Conservation (phyloP, 2,113 vertebrate genomes). For the Vireo altiloquus region DNA sequence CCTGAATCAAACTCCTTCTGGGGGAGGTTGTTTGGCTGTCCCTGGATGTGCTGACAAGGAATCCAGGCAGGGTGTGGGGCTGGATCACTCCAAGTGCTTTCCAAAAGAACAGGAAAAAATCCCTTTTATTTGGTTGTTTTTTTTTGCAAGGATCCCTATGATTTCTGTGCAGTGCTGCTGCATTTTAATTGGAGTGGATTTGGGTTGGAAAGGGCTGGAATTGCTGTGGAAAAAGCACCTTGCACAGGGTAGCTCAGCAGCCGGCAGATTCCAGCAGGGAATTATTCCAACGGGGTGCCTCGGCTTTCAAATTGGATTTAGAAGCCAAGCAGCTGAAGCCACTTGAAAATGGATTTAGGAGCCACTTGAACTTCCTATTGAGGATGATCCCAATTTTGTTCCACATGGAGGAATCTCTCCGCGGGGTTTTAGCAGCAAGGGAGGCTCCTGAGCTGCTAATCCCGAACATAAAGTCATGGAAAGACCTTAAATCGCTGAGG, state of each 20-base stretch:
- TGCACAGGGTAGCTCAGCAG: not conserved
- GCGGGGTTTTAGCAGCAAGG: not conserved
- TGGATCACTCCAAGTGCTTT: not conserved
- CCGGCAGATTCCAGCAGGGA: not conserved
- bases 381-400: constrained; percentile 31
- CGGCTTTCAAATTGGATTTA: constrained; percentile 43
- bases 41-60: not conserved
- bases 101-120: not conserved
- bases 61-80: not conserved
- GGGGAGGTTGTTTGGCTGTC: not conserved
- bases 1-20: not conserved
- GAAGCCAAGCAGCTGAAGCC: constrained; percentile 52
- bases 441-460: not conserved
- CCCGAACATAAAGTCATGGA: not conserved
- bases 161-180: not conserved
- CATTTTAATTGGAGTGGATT: not conserved
- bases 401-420: not conserved
- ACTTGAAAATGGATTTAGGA: constrained; percentile 46
- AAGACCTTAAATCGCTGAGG: not conserved
- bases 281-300: not conserved
- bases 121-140: not conserved
- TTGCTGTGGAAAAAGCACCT: not conserved
- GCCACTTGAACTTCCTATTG: constrained; percentile 1
- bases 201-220: not conserved
- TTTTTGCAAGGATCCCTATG: not conserved